Evolutionary conservation across 2,797 vertebrate genomes (phyloP), one percentile per base, ranked within the genome.

Genomic region (Neosilurus hyrtlii): DNA sequence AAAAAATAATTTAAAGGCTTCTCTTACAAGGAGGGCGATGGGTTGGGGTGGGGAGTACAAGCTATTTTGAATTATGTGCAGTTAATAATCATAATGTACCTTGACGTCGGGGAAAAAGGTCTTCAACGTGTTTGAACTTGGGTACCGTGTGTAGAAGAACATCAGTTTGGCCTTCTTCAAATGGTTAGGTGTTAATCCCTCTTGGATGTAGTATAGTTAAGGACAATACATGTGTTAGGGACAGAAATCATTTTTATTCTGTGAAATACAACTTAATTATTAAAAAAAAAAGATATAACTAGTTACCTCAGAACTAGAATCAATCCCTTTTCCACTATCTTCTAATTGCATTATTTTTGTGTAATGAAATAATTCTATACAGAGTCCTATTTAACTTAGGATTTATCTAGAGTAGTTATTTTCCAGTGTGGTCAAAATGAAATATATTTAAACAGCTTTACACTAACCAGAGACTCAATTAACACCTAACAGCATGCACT

Each of bases 71-170:
- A 80, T 37, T 43, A 54, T 54, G 49, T 82, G 51, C 11, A 62
- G 12, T 35, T 68, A 22, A 65, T 65, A 43, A 43, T 26, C 8
- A n/a, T 37, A 61, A 14, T 86, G 89, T 95, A 99, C 97, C 97
- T 99, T 97, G 85, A 99, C 96, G 0, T 99, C 97, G 0, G 96
- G 95, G 89, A 99, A 99, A 89, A 95, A 97, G 71, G 94, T 95
- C 90, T 97, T 99, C 90, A 99, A 93, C 85, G 97, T 93, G 68
- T 93, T 95, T 86, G 97, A 98, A 93, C 96, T 98, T 62, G 97
- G 97, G 85, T 99, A 99, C 85, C 97, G 96, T 2, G 97, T 97
- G 92, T 97, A 99, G 94, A 99, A 99, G 91, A 99, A 99, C 97
- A 99, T 98, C 80, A 99, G 92, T 83, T 99, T 99, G 79, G 97